phyloP scores from a whole-genome alignment of 2,797 vertebrate genomes.

The Brotogeris chrysoptera region DNA sequence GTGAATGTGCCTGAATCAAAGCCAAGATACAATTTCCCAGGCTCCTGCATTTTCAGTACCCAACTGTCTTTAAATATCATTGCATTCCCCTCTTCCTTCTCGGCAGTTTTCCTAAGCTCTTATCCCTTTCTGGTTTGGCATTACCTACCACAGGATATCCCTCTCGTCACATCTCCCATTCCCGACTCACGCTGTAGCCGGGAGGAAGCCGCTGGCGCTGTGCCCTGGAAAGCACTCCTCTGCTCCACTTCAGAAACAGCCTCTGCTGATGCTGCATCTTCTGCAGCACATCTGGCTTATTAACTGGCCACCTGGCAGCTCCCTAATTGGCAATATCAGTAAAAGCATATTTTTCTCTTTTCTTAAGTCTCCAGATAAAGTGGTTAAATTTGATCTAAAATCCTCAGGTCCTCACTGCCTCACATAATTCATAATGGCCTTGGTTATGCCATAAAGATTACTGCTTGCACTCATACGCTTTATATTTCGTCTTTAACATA shows the following conservation, averaged over 20 bases:
- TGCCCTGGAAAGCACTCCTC: not conserved
- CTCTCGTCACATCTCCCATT: not conserved
- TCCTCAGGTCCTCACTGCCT: not conserved
- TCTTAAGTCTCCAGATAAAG: not conserved
- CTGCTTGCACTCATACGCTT: not conserved
- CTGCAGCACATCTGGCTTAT: not conserved
- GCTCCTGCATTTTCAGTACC: not conserved
- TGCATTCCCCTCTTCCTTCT: not conserved
- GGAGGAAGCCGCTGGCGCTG: accelerated
- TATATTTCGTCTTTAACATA: not conserved
- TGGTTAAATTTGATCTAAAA: constrained; percentile 27
- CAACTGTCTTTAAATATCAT: not conserved
- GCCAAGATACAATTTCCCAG: not conserved
- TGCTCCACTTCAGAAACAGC: not conserved
- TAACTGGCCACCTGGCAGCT: constrained; percentile 31
- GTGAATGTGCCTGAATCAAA: not conserved
- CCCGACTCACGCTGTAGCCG: accelerated
- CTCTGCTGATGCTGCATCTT: constrained; percentile 5
- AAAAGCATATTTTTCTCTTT: constrained; percentile 34
- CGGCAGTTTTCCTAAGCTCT: not conserved
- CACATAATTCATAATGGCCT: not conserved
- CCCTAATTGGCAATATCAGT: constrained; percentile 8
- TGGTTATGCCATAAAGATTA: not conserved
- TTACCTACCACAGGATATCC: not conserved
- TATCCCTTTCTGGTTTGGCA: not conserved